These are phyloP conservation scores for Drosophila fungiperda DNA, from an alignment of 2,888 invertebrate species.

Conservation along the genomic window DNA sequence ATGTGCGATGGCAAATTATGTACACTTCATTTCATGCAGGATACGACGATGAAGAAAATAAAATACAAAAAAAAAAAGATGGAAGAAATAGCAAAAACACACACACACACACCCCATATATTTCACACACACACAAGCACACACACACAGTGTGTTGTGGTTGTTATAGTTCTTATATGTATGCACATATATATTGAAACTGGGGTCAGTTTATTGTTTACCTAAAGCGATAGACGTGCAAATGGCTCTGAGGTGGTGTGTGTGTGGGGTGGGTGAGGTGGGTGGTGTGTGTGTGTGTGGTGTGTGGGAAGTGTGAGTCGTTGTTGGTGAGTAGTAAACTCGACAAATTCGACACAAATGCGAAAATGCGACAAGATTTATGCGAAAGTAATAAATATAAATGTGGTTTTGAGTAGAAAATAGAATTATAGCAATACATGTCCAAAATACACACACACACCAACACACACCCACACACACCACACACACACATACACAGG, in stretches of 20 bases:
- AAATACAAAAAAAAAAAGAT: not conserved
- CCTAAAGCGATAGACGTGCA: constrained; percentile 68
- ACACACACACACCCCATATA: constrained; percentile 48
- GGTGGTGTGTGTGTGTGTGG: not conserved
- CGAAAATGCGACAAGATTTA: constrained; percentile 81
- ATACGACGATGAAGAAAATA: constrained; percentile 17
- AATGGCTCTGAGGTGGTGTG: constrained; percentile 32
- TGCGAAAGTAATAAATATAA: constrained; percentile 79
- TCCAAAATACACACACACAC: constrained; percentile 24
- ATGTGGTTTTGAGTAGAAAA: constrained; percentile 80
- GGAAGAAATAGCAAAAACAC: constrained; percentile 20
- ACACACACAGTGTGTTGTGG: constrained; percentile 30
- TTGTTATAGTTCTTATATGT: constrained; percentile 17
- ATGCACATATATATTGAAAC: constrained; percentile 3
- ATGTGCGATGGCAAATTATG: constrained; percentile 69
- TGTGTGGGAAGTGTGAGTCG: not conserved
- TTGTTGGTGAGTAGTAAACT: constrained; percentile 58
- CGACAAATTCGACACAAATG: constrained; percentile 82
- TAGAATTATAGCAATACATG: constrained; percentile 76
- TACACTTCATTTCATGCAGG: constrained; percentile 71
- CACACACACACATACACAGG: constrained; percentile 48
- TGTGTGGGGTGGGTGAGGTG: not conserved
- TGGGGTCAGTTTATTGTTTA: constrained; percentile 74
- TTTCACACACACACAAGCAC: constrained; percentile 46
- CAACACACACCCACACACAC: not conserved